Conservation (phyloP, 1,140 invertebrate genomes). For the Drosophila nigrodunni region DNA sequence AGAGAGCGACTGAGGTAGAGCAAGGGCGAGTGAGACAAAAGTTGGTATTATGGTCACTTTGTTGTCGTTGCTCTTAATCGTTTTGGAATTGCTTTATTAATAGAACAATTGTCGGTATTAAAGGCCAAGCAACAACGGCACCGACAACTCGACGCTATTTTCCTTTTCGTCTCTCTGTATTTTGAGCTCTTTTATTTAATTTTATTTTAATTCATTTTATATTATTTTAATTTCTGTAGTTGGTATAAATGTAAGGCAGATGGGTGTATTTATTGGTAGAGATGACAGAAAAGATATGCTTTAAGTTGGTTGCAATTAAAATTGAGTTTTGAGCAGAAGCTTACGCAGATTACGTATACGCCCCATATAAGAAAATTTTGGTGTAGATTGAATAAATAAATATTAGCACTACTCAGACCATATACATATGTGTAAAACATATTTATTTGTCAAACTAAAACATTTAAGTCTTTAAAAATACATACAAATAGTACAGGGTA, state of each 20-base stretch:
- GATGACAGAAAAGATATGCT: no score
- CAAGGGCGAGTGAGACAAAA: neutral
- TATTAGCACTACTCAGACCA: no score
- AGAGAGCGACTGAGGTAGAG: neutral
- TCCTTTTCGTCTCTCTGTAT: neutral
- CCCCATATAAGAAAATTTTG: no score
- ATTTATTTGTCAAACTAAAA: no score
- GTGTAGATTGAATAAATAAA: no score
- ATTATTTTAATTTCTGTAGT: slow-evolving; percentile 21
- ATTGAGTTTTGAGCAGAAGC: no score
- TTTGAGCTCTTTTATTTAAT: slow-evolving; percentile 3
- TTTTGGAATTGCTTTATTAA: slow-evolving; percentile 82
- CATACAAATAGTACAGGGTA: slow-evolving; percentile 20
- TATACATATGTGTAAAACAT: no score
- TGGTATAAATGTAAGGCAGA: slow-evolving; percentile 15
- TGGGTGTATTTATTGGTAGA: neutral
- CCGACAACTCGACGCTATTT: slow-evolving; percentile 5
- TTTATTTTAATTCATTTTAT: neutral
- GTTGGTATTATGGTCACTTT: slow-evolving; percentile 56
- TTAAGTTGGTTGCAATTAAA: no score
- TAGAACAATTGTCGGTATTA: slow-evolving; percentile 70
- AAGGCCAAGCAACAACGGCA: slow-evolving; percentile 31
- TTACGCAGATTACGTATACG: no score
- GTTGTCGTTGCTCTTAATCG: slow-evolving; percentile 72
- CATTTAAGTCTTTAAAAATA: no score